Percentiles rank a stretch among this genome's conserved stretches.
These are phyloP conservation scores for Puffinus mauretanicus DNA, from an alignment of 2,113 vertebrate genomes.

Conservation along the genomic window DNA sequence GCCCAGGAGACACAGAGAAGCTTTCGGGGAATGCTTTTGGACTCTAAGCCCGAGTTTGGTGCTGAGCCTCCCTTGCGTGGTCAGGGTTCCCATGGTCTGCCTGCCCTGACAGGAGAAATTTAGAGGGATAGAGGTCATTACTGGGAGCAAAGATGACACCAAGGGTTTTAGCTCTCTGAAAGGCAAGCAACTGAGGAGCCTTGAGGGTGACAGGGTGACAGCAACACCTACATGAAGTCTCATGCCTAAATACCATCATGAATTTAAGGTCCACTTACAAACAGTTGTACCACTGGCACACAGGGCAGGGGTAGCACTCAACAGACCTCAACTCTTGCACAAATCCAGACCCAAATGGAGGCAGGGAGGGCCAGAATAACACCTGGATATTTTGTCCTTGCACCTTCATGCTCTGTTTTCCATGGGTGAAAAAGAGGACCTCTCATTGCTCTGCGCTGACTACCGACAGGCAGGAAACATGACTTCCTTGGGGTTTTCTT, in stretches of 20 bases:
- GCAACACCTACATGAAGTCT: not conserved
- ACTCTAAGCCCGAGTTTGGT: not conserved
- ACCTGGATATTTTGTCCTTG: not conserved
- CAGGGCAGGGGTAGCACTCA: not conserved
- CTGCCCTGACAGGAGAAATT: not conserved
- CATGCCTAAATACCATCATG: not conserved
- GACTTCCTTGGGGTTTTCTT: not conserved
- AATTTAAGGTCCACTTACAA: not conserved
- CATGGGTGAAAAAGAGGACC: not conserved
- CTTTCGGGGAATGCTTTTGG: not conserved
- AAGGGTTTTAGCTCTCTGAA: not conserved
- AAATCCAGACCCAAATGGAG: not conserved
- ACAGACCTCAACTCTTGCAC: not conserved
- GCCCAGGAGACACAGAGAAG: not conserved
- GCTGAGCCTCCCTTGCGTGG: fast-evolving
- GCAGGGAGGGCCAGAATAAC: not conserved
- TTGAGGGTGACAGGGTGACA: not conserved
- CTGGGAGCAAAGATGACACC: not conserved
- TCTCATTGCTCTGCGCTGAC: not conserved
- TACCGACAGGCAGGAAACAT: not conserved
- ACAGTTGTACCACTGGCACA: not conserved
- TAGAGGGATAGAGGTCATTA: not conserved
- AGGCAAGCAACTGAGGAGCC: not conserved
- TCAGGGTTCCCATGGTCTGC: not conserved
- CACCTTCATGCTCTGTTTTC: conserved; percentile 8